Percentiles rank a stretch among this genome's conserved stretches.
Conservation (phyloP, 2,113 vertebrate species). For the Turdus rufiventris region DNA sequence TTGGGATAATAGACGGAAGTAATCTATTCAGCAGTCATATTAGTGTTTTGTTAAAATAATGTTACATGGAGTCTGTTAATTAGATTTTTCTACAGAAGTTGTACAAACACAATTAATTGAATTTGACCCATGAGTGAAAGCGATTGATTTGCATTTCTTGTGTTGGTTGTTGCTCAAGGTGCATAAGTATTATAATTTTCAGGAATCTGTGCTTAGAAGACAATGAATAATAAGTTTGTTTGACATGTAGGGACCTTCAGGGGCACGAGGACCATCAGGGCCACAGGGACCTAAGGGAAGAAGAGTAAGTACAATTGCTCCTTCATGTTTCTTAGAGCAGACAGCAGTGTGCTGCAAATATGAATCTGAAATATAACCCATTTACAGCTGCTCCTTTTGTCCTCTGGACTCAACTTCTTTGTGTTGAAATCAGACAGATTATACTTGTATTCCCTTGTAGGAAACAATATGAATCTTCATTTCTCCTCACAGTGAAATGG, state of each 20-base stretch:
- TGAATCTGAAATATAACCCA: neutral
- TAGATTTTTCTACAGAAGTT: neutral
- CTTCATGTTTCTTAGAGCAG: neutral
- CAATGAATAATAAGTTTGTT: neutral
- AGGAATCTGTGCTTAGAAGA: neutral
- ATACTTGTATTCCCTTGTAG: neutral
- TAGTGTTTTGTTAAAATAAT: neutral
- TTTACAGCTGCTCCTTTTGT: neutral
- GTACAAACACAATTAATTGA: neutral
- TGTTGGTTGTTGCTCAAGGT: neutral
- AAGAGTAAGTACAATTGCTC: slow-evolving; percentile 78
- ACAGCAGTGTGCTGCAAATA: neutral
- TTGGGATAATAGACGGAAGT: neutral
- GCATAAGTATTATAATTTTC: neutral
- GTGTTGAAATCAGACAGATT: neutral
- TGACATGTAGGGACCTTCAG: slow-evolving; percentile 80
- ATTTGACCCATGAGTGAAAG: neutral
- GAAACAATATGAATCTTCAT: neutral
- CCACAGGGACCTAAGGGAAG: slow-evolving; percentile 84
- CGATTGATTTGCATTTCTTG: neutral
- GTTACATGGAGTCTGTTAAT: neutral
- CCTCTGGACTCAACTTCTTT: neutral
- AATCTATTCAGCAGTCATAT: neutral
- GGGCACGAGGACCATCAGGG: slow-evolving; percentile 82
- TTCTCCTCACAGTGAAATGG: neutral